phyloP scores from a whole-genome alignment of 2,113 vertebrate genomes.

The Perca schrenkii region DNA sequence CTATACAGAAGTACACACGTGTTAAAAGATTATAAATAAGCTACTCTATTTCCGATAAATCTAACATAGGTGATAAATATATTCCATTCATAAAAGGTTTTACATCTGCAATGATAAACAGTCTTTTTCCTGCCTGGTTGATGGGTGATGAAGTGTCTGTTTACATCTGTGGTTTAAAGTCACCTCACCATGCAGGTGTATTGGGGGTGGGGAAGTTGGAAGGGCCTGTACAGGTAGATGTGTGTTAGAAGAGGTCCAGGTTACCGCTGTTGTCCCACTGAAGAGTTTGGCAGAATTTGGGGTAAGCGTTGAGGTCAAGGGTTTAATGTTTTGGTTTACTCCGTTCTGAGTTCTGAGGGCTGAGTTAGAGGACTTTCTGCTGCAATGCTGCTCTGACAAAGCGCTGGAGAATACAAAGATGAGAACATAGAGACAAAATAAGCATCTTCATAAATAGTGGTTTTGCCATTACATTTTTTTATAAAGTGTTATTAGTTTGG shows the following conservation, averaged over 20 bases:
- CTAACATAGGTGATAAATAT: background rate
- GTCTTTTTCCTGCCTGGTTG: background rate
- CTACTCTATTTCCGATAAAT: background rate
- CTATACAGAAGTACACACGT: background rate
- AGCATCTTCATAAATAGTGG: background rate
- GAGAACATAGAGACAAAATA: background rate
- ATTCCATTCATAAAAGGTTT: background rate
- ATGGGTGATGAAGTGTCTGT: background rate
- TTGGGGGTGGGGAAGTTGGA: no score
- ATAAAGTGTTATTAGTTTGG: background rate
- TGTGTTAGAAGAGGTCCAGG: background rate
- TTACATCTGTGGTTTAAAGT: conserved; percentile 12
- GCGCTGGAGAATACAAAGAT: background rate
- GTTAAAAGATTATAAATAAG: background rate
- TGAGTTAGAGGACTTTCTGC: background rate
- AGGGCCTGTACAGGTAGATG: background rate
- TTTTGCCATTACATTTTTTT: background rate
- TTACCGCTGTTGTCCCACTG: background rate
- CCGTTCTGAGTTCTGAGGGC: conserved; percentile 6
- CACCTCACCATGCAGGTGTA: background rate
- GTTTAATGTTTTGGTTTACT: background rate
- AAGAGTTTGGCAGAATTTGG: background rate
- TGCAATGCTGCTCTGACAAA: background rate
- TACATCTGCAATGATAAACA: background rate
- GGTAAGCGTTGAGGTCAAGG: background rate